Percentiles rank a stretch among this genome's conserved stretches.
These are phyloP conservation scores for Phortica variegata DNA, from an alignment of 1,140 invertebrate species.

Conservation along the genomic window DNA sequence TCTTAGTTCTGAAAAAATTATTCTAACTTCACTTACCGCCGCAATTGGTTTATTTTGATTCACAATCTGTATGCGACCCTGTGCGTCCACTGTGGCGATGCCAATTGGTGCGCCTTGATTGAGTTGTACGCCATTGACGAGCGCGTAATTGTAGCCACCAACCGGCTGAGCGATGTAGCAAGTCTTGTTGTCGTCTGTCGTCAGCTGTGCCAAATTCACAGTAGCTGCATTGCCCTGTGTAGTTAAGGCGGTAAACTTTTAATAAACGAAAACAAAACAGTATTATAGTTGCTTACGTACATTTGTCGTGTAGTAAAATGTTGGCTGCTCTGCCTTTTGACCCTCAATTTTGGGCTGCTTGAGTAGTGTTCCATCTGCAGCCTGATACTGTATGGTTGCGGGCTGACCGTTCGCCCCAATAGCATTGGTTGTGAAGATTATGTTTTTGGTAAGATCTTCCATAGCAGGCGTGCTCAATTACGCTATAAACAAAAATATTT, in stretches of 20 bases:
- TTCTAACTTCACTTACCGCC: conserved; percentile 33
- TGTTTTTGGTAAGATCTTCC: conserved; percentile 56
- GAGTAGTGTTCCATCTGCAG: conserved; percentile 52
- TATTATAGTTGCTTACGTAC: conserved; percentile 60
- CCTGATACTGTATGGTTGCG: conserved; percentile 54
- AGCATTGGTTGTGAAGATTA: conserved; percentile 52
- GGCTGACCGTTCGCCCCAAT: conserved; percentile 46
- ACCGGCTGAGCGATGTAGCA: conserved; percentile 72
- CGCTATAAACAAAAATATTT: conserved; percentile 10
- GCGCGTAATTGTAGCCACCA: conserved; percentile 67
- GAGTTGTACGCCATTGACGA: conserved; percentile 65
- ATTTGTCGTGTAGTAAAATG: conserved; percentile 68
- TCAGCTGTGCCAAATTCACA: conserved; percentile 66
- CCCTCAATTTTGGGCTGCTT: conserved; percentile 56
- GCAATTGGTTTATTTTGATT: conserved; percentile 55
- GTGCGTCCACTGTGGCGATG: conserved; percentile 52
- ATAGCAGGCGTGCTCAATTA: conserved; percentile 23
- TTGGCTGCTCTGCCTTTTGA: conserved; percentile 59
- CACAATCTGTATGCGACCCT: conserved; percentile 54
- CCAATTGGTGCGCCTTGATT: conserved; percentile 50
- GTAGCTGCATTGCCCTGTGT: conserved; percentile 58
- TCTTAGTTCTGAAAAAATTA: neutral
- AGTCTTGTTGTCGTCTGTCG: conserved; percentile 65
- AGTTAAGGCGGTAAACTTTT: neutral
- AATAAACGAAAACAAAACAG: no score